Percentiles rank a stretch among this genome's conserved stretches.
phyloP scores from a whole-genome alignment of 2,797 vertebrate genomes.

The Acestrorhynchus altus region DNA sequence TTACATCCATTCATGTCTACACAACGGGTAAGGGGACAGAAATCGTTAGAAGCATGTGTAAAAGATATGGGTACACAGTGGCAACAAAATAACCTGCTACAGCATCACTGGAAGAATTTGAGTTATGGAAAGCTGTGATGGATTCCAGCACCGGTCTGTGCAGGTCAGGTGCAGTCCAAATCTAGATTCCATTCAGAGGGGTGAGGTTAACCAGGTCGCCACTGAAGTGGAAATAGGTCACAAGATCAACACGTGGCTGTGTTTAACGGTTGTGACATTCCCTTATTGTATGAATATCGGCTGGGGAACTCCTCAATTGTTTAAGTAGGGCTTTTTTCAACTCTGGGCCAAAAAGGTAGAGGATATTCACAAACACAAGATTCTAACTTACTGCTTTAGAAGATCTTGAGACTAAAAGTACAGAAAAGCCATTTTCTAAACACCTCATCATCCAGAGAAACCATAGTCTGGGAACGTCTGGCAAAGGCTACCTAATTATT shows the following conservation, averaged over 20 bases:
- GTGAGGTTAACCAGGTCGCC: slow-evolving; percentile 61
- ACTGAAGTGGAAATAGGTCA: slow-evolving; percentile 61
- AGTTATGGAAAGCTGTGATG: slow-evolving; percentile 56
- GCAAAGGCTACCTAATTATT: neutral
- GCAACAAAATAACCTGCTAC: slow-evolving; percentile 26
- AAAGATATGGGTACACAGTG: neutral
- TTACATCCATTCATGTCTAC: neutral
- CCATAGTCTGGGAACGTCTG: neutral
- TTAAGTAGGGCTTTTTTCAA: slow-evolving; percentile 65
- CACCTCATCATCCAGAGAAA: neutral
- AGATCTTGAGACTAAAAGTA: no score
- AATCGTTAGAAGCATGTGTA: neutral
- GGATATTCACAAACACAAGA: neutral
- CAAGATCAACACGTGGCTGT: slow-evolving; percentile 47
- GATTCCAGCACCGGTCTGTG: slow-evolving; percentile 80
- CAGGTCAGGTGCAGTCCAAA: slow-evolving; percentile 74
- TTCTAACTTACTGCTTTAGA: neutral
- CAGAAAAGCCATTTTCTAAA: neutral
- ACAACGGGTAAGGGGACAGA: neutral
- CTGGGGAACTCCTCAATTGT: slow-evolving; percentile 47
- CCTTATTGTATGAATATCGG: slow-evolving; percentile 15
- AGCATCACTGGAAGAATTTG: slow-evolving; percentile 70
- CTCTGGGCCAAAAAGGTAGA: neutral
- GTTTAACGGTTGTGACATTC: slow-evolving; percentile 52
- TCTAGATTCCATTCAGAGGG: slow-evolving; percentile 75